Base-by-base conservation (phyloP, 2,888 invertebrate genomes). In the Lycaena phlaeas region DNA sequence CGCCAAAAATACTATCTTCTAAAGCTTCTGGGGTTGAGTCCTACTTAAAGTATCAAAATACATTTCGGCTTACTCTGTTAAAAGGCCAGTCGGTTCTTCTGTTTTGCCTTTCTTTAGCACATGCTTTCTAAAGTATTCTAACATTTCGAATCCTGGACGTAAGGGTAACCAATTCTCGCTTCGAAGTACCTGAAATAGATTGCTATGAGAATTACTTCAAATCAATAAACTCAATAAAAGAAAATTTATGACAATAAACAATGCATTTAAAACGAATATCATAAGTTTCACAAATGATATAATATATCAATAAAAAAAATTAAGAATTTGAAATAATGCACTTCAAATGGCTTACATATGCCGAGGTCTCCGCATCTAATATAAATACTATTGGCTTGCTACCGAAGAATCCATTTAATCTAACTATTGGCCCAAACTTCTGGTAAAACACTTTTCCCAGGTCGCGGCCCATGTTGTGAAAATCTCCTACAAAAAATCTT, bases 351-450 rank as follows among this genome's bases (percentile, higher is more conserved):
- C 47, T 53, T 52, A 70, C 73, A 25, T 58, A 48, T 22, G 59
- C 59, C 9, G 50, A 42, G 31, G 55, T 48, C 43, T 72, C 69
- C 1, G 73, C 54, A 27, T 76, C 74, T 37, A 43, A 57, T 2
- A 75, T 22, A 1, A 71, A 17, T 11, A 71, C 36, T 3, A 65
- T 36, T 0, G 61, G 42, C 0, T 46, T 44, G 7, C 22, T 46
- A 2, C 66, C 64, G 3, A 66, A 43, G 1, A 53, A 10, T 0
- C 55, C 51, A 6, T 63, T 57, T 0, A 74, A 34, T 45, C 50
- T 62, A 0, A 63, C 51, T 2, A 76, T 67, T 0, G 68, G 68
- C 3, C 76, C 76, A 45, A 63, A 70, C 1, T 25, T 42, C 0
- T 63, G 43, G 31, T 56, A 59, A 5, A 75, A n/a, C 7, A 40